phyloP scores from a whole-genome alignment of 92 coral and sea anemone species.

The Zoanthus gigantus region DNA sequence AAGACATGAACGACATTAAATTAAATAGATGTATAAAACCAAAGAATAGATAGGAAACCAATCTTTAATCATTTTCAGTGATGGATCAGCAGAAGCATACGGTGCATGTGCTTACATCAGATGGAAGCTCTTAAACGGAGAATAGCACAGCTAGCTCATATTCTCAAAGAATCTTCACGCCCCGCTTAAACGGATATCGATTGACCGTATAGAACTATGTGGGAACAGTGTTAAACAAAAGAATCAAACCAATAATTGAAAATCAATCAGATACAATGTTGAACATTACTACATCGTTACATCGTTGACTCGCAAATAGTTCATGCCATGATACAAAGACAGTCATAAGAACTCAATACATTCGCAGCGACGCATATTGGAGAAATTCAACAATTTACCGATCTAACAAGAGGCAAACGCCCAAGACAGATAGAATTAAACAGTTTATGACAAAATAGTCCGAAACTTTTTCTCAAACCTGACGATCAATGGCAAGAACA shows the following conservation, averaged over 20 bases:
- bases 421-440: neutral
- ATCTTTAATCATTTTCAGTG: constrained; percentile 2
- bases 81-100: neutral
- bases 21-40: neutral
- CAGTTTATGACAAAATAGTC: neutral
- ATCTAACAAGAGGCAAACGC: constrained; percentile 1
- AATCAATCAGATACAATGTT: no score
- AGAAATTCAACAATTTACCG: neutral
- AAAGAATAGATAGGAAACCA: neutral
- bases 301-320: constrained; percentile 1
- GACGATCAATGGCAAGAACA: neutral
- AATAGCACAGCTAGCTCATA: no score
- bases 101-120: neutral
- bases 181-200: neutral
- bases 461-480: neutral
- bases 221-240: no score
- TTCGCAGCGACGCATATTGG: neutral
- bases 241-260: no score
- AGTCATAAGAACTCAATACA: neutral
- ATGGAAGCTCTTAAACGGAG: no score
- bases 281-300: neutral
- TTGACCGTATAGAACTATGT: neutral
- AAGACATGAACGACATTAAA: neutral
- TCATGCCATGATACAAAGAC: neutral
- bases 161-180: neutral